Conservation (phyloP, 2,113 vertebrate genomes). For the Pelusios castaneus region DNA sequence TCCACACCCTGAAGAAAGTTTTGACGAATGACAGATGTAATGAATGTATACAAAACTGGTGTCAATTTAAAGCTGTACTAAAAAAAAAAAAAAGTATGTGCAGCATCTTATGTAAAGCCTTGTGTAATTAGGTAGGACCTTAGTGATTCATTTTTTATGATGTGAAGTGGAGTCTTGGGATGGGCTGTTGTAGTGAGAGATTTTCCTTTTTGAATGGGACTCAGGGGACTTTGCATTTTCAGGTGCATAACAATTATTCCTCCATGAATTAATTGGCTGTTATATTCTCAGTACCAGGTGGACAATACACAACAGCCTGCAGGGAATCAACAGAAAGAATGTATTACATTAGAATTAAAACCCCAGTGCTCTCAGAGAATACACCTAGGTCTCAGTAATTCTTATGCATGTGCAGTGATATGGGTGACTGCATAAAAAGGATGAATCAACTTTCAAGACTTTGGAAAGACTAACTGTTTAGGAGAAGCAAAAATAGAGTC, state of each 20-base stretch:
- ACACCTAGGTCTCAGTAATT: neutral
- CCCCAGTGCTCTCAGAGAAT: neutral
- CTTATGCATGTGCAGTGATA: accelerated
- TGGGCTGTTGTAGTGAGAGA: neutral
- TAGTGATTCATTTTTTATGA: neutral
- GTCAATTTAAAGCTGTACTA: neutral
- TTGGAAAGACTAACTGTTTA: neutral
- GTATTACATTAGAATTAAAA: neutral
- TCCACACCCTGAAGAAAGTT: neutral
- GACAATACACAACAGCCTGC: neutral
- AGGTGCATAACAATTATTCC: neutral
- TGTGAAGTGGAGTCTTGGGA: neutral
- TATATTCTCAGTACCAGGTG: neutral
- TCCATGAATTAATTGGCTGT: neutral
- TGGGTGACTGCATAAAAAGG: neutral
- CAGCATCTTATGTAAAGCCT: neutral
- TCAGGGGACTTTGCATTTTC: neutral
- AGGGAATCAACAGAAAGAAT: neutral
- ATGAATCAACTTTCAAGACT: neutral
- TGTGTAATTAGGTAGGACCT: neutral
- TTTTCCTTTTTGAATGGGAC: neutral
- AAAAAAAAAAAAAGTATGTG: neutral
- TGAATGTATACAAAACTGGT: neutral
- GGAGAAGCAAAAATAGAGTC: neutral
- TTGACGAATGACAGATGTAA: conserved; percentile 15